Evolutionary conservation across 2,113 vertebrate species (phyloP).

Genomic region (Cricetomys ansorgei): DNA sequence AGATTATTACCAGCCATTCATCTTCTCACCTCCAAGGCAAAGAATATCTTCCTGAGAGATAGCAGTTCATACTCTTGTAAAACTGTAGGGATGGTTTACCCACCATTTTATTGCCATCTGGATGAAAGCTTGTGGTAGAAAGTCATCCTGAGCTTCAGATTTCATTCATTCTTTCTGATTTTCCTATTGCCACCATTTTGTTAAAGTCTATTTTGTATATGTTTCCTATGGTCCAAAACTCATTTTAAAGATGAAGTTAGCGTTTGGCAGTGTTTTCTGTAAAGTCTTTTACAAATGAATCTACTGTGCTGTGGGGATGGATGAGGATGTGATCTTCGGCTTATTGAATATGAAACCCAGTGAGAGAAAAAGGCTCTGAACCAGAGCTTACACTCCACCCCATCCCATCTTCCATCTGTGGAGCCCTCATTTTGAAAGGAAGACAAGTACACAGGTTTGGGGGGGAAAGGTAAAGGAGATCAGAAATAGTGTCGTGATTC

Average conservation of each 20-base stretch:
- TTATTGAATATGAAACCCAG: background rate
- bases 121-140: constrained; percentile 39
- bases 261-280: constrained; percentile 53
- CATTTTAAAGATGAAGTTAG: constrained; percentile 42
- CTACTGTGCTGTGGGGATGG: background rate
- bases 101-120: constrained; percentile 48
- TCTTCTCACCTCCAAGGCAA: constrained; percentile 75
- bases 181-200: background rate
- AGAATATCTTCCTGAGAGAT: constrained; percentile 65
- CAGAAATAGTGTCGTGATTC: background rate
- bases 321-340: background rate
- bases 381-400: background rate
- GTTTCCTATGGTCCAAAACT: background rate
- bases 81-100: constrained; percentile 46
- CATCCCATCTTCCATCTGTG: background rate
- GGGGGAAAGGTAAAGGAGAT: background rate
- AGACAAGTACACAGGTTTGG: background rate
- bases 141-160: constrained; percentile 46
- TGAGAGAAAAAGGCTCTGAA: background rate
- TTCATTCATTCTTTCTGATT: constrained; percentile 38
- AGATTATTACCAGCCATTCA: constrained; percentile 80
- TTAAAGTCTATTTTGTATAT: constrained; percentile 33
- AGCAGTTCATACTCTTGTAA: constrained; percentile 52
- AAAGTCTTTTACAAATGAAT: constrained; percentile 59
- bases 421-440: background rate